Evolutionary conservation across 2,888 invertebrate species (phyloP).

Genomic region (Drosophila neonasuta): DNA sequence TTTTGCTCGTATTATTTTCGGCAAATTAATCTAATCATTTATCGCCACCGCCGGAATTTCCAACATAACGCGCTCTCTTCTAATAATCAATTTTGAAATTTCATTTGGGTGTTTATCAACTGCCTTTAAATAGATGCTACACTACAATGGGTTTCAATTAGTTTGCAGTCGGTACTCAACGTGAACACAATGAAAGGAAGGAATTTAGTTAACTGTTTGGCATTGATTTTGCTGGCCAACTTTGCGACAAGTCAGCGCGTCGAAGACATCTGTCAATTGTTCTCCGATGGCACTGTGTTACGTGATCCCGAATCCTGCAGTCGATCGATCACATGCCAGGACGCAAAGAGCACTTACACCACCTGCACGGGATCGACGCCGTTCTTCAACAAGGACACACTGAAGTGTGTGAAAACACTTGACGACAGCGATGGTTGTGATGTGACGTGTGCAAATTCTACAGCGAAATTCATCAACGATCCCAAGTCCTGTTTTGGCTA

Average conservation of each 20-base stretch:
- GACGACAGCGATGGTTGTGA: slow-evolving; percentile 23
- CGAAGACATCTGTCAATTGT: slow-evolving; percentile 67
- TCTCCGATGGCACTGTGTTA: slow-evolving; percentile 65
- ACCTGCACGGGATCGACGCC: slow-evolving; percentile 56
- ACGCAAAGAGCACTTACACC: slow-evolving; percentile 49
- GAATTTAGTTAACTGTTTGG: neutral
- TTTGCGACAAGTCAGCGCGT: slow-evolving; percentile 21
- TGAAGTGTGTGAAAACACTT: slow-evolving; percentile 47
- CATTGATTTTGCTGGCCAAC: slow-evolving; percentile 3
- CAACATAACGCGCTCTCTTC: slow-evolving; percentile 6
- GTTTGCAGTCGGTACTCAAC: slow-evolving; percentile 19
- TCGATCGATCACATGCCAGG: slow-evolving; percentile 65
- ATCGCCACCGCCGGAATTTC: slow-evolving; percentile 26
- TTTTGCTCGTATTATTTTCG: slow-evolving; percentile 15
- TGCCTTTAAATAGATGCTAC: slow-evolving; percentile 29
- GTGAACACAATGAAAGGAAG: slow-evolving; percentile 27
- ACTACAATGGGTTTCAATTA: slow-evolving; percentile 13
- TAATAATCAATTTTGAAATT: slow-evolving; percentile 23
- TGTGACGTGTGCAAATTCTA: slow-evolving; percentile 47
- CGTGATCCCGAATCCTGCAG: slow-evolving; percentile 77
- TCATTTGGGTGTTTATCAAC: slow-evolving; percentile 27
- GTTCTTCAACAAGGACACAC: slow-evolving; percentile 57
- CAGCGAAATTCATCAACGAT: slow-evolving; percentile 46
- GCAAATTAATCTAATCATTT: slow-evolving; percentile 46
- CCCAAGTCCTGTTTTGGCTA: slow-evolving; percentile 69